Conservation (phyloP, 2,797 vertebrate genomes). For the Gila robusta region DNA sequence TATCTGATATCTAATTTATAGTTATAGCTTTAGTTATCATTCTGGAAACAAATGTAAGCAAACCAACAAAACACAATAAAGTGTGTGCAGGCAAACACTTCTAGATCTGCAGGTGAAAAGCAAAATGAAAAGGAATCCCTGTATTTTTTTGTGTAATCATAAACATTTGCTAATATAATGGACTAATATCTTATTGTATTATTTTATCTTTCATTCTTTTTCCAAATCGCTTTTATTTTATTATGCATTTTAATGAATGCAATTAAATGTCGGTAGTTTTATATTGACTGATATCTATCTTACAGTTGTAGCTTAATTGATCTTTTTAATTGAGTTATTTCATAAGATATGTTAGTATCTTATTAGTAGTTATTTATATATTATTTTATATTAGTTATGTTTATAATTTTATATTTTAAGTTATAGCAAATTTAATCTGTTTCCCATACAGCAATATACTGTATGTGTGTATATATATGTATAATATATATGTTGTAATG, state of each 20-base stretch:
- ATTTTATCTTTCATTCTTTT: neutral
- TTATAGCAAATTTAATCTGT: neutral
- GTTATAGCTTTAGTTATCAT: neutral
- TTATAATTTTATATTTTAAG: neutral
- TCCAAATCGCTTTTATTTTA: too few species aligned
- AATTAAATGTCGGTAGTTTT: neutral
- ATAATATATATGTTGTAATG: too few species aligned
- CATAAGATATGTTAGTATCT: neutral
- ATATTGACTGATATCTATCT: neutral
- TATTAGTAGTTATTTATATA: neutral
- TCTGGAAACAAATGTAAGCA: conserved; percentile 2
- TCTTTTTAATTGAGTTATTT: neutral
- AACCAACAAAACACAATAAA: conserved; percentile 7
- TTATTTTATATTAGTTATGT: neutral
- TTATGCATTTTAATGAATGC: neutral
- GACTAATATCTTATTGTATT: neutral
- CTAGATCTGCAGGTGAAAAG: neutral
- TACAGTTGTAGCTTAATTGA: neutral
- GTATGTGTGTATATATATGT: too few species aligned
- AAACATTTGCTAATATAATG: neutral
- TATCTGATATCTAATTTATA: neutral
- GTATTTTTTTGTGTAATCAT: neutral
- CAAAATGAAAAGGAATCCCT: neutral
- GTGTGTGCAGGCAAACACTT: conserved; percentile 4
- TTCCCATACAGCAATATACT: too few species aligned